These are phyloP conservation scores for Phthorimaea operculella DNA, from an alignment of 1,140 invertebrate species.

Conservation along the genomic window DNA sequence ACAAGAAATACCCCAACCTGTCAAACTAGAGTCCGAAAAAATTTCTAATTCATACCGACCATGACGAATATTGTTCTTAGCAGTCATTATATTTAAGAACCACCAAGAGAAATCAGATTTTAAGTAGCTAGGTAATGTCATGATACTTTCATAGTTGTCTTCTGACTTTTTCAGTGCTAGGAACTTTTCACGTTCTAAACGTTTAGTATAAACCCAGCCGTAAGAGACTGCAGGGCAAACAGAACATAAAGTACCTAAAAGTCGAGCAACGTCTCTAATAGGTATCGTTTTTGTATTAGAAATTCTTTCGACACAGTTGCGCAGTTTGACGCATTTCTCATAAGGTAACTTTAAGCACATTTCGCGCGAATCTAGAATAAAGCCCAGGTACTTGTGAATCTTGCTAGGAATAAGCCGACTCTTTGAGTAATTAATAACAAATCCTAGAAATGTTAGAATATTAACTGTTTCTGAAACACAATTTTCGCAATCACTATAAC, in stretches of 20 bases:
- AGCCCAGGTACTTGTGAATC: slow-evolving; percentile 3
- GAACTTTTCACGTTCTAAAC: slow-evolving; percentile 19
- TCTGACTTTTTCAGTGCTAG: slow-evolving; percentile 3
- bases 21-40: slow-evolving; percentile 27
- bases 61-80: slow-evolving; percentile 14
- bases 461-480: slow-evolving; percentile 1
- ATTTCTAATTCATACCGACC: slow-evolving; percentile 20
- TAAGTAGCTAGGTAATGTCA: neutral
- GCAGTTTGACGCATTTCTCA: neutral
- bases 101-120: slow-evolving; percentile 28
- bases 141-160: slow-evolving; percentile 13
- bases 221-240: slow-evolving; percentile 23
- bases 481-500: slow-evolving; percentile 2
- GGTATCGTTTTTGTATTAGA: slow-evolving; percentile 13
- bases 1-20: slow-evolving; percentile 28
- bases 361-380: neutral
- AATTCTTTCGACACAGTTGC: neutral
- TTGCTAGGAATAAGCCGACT: slow-evolving; percentile 4
- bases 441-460: slow-evolving; percentile 2
- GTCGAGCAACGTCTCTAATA: slow-evolving; percentile 24
- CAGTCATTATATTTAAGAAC: slow-evolving; percentile 17
- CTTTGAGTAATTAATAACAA: slow-evolving; percentile 9
- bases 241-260: slow-evolving; percentile 22
- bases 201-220: slow-evolving; percentile 23
- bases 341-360: slow-evolving; percentile 3